These are phyloP conservation scores for Mastacembelus armatus DNA, from an alignment of 2,797 vertebrate species.

Conservation along the genomic window DNA sequence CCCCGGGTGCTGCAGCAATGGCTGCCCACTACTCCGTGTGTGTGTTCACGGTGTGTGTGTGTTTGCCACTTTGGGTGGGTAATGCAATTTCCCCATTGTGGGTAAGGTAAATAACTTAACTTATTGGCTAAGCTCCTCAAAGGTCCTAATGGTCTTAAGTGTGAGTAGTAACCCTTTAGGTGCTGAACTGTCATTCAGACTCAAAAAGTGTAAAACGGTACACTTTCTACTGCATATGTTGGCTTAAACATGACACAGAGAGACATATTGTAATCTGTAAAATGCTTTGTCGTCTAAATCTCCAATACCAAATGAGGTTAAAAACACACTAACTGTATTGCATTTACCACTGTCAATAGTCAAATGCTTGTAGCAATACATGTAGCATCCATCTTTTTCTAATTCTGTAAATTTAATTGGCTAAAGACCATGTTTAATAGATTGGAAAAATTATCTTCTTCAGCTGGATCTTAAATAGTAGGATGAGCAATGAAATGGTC, in stretches of 20 bases:
- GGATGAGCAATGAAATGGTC: conserved; percentile 11
- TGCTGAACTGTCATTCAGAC: no score
- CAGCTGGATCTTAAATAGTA: neutral
- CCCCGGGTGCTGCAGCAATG: no score
- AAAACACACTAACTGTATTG: conserved; percentile 3
- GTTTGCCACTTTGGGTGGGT: no score
- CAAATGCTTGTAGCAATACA: conserved; percentile 7
- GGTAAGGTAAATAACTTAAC: no score
- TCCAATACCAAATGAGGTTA: neutral
- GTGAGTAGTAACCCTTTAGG: no score
- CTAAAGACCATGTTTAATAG: conserved; percentile 25
- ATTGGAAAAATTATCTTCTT: conserved; percentile 1
- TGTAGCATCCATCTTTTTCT: conserved; percentile 11
- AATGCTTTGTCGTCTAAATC: neutral
- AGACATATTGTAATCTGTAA: neutral
- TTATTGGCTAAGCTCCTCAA: no score
- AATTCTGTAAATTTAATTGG: conserved; percentile 21
- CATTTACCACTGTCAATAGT: neutral
- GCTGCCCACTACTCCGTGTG: no score
- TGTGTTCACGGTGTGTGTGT: no score
- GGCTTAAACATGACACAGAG: neutral
- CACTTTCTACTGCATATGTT: neutral
- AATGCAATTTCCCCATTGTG: no score
- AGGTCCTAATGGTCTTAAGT: conserved; percentile 50
- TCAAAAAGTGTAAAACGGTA: neutral